Evolutionary conservation across 2,888 invertebrate species (phyloP).

Genomic region (Macrosoma leucophasiata): DNA sequence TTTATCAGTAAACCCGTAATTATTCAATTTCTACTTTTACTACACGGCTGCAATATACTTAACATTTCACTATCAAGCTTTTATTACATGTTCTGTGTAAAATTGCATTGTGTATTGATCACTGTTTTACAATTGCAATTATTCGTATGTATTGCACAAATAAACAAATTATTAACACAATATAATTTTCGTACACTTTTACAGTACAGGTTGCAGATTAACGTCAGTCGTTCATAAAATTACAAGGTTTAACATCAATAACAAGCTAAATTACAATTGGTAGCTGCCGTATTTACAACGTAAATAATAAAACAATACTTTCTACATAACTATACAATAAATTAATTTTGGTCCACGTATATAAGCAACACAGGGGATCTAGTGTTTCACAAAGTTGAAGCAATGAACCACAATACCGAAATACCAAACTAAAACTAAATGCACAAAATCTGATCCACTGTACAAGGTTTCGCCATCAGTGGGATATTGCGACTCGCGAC

Average conservation of each 20-base stretch:
- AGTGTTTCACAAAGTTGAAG: neutral
- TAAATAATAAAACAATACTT: slow-evolving; percentile 22
- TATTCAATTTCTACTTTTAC: too few species aligned
- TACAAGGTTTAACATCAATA: slow-evolving; percentile 29
- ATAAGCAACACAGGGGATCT: slow-evolving; percentile 5
- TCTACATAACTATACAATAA: slow-evolving; percentile 23
- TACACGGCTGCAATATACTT: too few species aligned
- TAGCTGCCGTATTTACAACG: slow-evolving; percentile 60
- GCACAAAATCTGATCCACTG: neutral
- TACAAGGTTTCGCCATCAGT: neutral
- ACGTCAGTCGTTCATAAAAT: slow-evolving; percentile 20
- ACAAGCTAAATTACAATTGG: slow-evolving; percentile 31
- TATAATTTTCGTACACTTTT: slow-evolving; percentile 4
- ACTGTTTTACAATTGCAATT: slow-evolving; percentile 1
- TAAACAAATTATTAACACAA: slow-evolving; percentile 10
- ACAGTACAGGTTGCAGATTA: slow-evolving; percentile 12
- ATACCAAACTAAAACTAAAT: neutral
- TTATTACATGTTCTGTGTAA: slow-evolving; percentile 11
- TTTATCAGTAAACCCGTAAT: too few species aligned
- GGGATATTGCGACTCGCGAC: slow-evolving; percentile 4
- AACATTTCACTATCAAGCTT: neutral
- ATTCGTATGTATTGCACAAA: neutral
- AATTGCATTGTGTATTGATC: too few species aligned
- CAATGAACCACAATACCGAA: neutral
- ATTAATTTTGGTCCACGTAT: slow-evolving; percentile 35